Percentiles rank a stretch among this genome's conserved stretches.
Evolutionary conservation across 2,113 vertebrate species (phyloP).

Genomic region (Gobio gobio): DNA sequence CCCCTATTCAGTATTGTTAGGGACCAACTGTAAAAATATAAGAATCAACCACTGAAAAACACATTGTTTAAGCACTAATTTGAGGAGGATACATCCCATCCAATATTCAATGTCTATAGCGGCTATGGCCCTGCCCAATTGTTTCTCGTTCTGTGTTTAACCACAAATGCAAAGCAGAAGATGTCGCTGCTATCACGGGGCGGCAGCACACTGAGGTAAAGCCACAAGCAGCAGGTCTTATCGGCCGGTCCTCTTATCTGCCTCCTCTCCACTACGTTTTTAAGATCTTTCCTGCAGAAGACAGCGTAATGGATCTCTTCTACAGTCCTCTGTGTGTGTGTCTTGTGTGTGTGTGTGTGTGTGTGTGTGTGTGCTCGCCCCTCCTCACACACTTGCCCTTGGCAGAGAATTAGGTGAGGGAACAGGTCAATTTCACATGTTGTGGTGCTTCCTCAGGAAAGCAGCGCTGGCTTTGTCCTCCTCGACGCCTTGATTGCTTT

Average conservation of each 20-base stretch:
- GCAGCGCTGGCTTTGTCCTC: slow-evolving; percentile 45
- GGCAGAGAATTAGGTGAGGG: slow-evolving; percentile 46
- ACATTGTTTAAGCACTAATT: neutral
- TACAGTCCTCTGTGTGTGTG: neutral
- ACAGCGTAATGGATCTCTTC: slow-evolving; percentile 53
- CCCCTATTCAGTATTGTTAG: neutral
- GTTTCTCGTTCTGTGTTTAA: slow-evolving; percentile 28
- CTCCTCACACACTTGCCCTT: slow-evolving; percentile 37
- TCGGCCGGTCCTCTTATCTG: slow-evolving; percentile 49
- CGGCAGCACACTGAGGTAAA: slow-evolving; percentile 45
- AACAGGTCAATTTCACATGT: slow-evolving; percentile 52
- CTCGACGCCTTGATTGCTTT: slow-evolving; percentile 54
- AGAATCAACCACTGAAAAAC: neutral
- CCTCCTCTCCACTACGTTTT: slow-evolving; percentile 42
- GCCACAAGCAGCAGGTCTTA: slow-evolving; percentile 43
- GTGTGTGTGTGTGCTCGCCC: neutral
- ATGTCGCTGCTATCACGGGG: slow-evolving; percentile 32
- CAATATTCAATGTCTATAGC: neutral
- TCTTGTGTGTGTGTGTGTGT: neutral
- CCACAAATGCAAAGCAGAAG: slow-evolving; percentile 36
- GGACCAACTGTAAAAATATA: neutral
- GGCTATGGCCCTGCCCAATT: neutral
- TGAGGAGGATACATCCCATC: neutral
- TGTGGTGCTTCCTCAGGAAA: slow-evolving; percentile 51
- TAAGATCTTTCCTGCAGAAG: slow-evolving; percentile 38